A percentile compares a stretch with the other conserved stretches of the same genome.
Evolutionary conservation across 2,888 invertebrate genomes (phyloP).

Genomic region (Drosophila lacicola): DNA sequence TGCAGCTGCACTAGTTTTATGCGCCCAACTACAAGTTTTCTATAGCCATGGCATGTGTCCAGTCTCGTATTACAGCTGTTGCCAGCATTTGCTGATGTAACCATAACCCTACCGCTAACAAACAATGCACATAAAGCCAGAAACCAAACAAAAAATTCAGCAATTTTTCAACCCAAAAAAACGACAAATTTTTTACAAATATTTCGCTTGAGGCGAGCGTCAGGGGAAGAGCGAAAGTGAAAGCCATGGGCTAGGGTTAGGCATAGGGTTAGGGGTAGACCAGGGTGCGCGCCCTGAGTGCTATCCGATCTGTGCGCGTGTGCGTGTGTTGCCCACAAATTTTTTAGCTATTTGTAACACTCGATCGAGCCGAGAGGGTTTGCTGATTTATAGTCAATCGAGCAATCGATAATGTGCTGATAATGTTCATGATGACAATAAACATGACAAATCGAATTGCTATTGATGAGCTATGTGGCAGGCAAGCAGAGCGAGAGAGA

Average conservation of each 20-base stretch:
- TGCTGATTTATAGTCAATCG: constrained; percentile 67
- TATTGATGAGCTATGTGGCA: constrained; percentile 22
- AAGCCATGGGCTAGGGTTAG: constrained; percentile 42
- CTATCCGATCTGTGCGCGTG: constrained; percentile 39
- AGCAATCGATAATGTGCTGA: constrained; percentile 52
- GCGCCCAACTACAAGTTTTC: not conserved
- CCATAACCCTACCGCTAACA: constrained; percentile 36
- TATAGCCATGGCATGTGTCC: constrained; percentile 6
- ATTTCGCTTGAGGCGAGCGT: constrained; percentile 16
- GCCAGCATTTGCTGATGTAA: constrained; percentile 24
- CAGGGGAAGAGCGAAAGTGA: constrained; percentile 45
- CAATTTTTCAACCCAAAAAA: constrained; percentile 34
- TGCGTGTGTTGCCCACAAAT: constrained; percentile 67
- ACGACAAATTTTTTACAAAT: constrained; percentile 66
- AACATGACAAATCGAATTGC: constrained; percentile 52
- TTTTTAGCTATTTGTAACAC: constrained; percentile 74
- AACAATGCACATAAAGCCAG: constrained; percentile 19
- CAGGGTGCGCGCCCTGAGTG: constrained; percentile 29
- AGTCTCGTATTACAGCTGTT: constrained; percentile 49
- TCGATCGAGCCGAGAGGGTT: constrained; percentile 42
- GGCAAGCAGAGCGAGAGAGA: not conserved
- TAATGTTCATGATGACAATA: constrained; percentile 50
- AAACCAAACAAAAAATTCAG: constrained; percentile 29
- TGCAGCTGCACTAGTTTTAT: constrained; percentile 39
- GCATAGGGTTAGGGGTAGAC: constrained; percentile 42